Evolutionary conservation across 2,113 vertebrate species (phyloP).

Genomic region (Mastomys natalensis): DNA sequence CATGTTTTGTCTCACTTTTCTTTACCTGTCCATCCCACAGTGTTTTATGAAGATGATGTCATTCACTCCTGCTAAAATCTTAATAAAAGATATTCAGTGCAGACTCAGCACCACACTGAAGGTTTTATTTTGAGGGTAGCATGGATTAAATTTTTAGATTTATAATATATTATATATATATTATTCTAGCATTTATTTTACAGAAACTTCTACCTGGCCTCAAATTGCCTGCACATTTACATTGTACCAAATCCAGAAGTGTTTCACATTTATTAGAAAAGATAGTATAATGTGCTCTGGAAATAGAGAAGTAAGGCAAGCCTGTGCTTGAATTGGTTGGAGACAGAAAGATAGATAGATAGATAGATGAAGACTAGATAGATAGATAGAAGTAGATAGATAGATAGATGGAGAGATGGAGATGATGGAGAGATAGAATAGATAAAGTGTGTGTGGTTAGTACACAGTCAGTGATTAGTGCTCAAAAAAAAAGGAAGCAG

Average conservation of each 20-base stretch:
- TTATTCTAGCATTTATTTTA: constrained; percentile 10
- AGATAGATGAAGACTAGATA: no score
- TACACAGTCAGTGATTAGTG: no score
- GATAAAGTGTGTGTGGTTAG: not conserved
- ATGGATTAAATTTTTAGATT: no score
- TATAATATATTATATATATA: no score
- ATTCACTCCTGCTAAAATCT: not conserved
- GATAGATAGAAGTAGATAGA: not conserved
- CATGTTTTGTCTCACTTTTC: not conserved
- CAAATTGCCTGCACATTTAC: not conserved
- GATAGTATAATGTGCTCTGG: not conserved
- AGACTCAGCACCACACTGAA: not conserved
- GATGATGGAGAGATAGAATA: not conserved
- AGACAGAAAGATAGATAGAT: not conserved
- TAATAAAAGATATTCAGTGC: not conserved
- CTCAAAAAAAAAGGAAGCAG: not conserved
- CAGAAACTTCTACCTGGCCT: not conserved
- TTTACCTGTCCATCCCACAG: not conserved
- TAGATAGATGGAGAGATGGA: no score
- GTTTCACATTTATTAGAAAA: not conserved
- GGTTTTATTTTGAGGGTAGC: not conserved
- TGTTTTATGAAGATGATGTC: constrained; percentile 22
- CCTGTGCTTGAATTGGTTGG: not conserved
- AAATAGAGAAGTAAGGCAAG: not conserved
- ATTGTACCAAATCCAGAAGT: not conserved